A percentile compares a stretch with the other conserved stretches of the same genome.
Conservation (phyloP, 2,888 invertebrate genomes). For the Bellardia pandia region DNA sequence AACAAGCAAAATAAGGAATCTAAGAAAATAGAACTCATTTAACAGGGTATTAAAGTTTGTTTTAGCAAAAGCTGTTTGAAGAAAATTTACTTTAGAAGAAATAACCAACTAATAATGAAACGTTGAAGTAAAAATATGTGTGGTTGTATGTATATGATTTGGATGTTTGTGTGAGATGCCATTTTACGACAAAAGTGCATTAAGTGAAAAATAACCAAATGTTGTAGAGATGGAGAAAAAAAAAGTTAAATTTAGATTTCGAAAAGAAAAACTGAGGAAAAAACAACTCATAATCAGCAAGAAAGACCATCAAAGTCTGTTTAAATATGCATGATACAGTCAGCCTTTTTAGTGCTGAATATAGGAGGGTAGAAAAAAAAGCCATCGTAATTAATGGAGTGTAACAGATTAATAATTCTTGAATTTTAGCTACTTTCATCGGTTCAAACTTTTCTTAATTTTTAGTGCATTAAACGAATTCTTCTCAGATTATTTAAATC, state of each 20-base stretch:
- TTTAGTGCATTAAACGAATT: too few species aligned
- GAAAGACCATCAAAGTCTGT: slow-evolving; percentile 38
- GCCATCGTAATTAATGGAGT: too few species aligned
- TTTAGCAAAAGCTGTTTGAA: slow-evolving; percentile 25
- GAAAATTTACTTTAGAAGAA: slow-evolving; percentile 66
- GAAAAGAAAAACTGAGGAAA: background rate
- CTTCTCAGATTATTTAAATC: too few species aligned
- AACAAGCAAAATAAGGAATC: background rate
- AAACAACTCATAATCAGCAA: slow-evolving; percentile 36
- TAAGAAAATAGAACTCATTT: slow-evolving; percentile 37
- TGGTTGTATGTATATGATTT: background rate
- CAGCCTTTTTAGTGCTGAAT: background rate
- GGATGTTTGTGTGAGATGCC: background rate
- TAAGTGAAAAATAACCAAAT: slow-evolving; percentile 49
- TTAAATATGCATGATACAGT: slow-evolving; percentile 56
- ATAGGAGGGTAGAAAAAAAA: slow-evolving; percentile 14
- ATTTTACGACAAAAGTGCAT: slow-evolving; percentile 61
- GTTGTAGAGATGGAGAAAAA: slow-evolving; percentile 7
- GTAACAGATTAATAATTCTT: too few species aligned
- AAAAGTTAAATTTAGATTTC: background rate
- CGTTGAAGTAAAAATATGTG: background rate
- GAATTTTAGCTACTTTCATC: too few species aligned
- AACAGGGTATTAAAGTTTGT: slow-evolving; percentile 44
- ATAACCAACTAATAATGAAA: slow-evolving; percentile 43
- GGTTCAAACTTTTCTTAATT: too few species aligned